Evolutionary conservation across 2,113 vertebrate species (phyloP), one percentile per base, ranked within the genome.

Genomic region (Oreotrochilus melanogaster): DNA sequence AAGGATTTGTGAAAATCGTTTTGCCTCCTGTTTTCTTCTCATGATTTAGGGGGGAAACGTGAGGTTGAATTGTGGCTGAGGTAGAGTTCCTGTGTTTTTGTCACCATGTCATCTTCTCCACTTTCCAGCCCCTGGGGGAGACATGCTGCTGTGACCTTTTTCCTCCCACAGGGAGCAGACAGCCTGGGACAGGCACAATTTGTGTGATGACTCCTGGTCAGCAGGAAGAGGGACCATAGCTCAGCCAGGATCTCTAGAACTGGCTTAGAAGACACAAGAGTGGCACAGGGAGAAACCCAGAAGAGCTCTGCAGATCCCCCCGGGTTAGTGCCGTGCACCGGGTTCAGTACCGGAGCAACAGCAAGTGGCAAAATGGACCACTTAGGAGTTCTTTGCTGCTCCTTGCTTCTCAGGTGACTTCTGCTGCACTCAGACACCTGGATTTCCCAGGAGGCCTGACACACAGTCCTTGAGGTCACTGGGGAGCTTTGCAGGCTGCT

Each of bases 121-220:
- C 35, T 53, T 66, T 47, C 33, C 33, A 78, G 1, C 2, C 4
- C 56, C 35, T 1, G 1, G 18, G 43, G 37, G 0, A 0, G 27
- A 81, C 35, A 27, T 22, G 37, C 21, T 27, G 56, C 65, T 19
- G 64, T 0, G 0, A 33, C 37, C 5, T 43, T 69, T n/a, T 14
- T 4, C 71, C 58, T 45, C 3, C 0, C 33, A 8, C 7, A 39
- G 19, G 23, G 6, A 12, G n/a, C 1, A 25, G 33, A 25, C 19
- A 7, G 13, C 12, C 50, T 42, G 80, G 48, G 31, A n/a, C 0
- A 37, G 58, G 12, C 53, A 37, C 1, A 28, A 35, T 10, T 31
- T 73, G 15, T 28, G 31, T 28, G 28, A 31, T 22, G 18, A 9
- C 33, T 33, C 14, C 3, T 4, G 5, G 8, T 47, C 51, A 53